Base-by-base conservation (phyloP, 2,797 vertebrate genomes). In the Acanthurus lineatus region DNA sequence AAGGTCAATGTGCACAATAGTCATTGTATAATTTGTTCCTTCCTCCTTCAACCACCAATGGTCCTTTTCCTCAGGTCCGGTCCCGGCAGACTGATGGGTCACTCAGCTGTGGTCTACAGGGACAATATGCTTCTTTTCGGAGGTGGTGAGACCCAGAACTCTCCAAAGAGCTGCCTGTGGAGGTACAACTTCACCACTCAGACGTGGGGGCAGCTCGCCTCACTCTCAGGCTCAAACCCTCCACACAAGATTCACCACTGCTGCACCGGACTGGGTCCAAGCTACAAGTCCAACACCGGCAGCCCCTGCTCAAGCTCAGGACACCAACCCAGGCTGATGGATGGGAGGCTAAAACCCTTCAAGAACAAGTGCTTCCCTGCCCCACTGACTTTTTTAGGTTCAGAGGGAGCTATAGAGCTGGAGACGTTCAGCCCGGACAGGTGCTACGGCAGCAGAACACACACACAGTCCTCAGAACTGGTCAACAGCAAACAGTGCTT, bases 71-170 rank as follows among this genome's bases (percentile, higher is more conserved):
- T 60, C 77, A 97, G 97, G 81, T 96, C 95, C 2, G 96, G 96
- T 8, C 96, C 97, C 32, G 93, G 96, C 49, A 96, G 92, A 7
- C 88, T 96, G 47, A 93, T 96, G 66, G 97, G 96, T 14, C 97
- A 98, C 17, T 93, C 96, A 1, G 95, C 95, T 0, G 71, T 96
- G 61, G 86, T 91, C 84, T 96, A 95, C 90, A 93, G 83, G 75
- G 95, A 96, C 86, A 92, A 84, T 12, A 96, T 98, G 96, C 94
- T 97, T 58, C 65, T 97, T 3, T 96, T 96, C 17, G 97, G 97
- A 1, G 96, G 97, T 73, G 95, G 96, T 0, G 89, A 91, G 72
- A 93, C 90, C 62, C 94, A 94, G 76, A 87, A 70, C 82, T 80
- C 68, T 38, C 92, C 94, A 6, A 86, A 74, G 32, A 94, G 90